phyloP scores from a whole-genome alignment of 2,113 vertebrate species.

The Nestor notabilis region DNA sequence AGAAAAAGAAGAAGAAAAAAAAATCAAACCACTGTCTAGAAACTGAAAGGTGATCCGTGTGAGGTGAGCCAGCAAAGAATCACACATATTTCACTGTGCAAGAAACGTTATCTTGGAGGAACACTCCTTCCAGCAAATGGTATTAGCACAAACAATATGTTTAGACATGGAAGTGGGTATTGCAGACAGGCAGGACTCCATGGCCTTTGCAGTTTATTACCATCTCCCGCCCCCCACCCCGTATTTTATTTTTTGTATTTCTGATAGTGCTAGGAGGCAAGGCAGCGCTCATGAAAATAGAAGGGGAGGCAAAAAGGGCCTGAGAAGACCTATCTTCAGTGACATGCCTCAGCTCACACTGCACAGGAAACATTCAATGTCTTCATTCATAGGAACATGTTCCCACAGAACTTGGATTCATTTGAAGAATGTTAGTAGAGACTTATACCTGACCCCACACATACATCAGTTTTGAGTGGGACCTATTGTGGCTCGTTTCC shows the following conservation, averaged over 20 bases:
- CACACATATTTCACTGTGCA: neutral
- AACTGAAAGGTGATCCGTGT: neutral
- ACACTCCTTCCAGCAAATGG: constrained; percentile 18
- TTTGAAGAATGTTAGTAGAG: neutral
- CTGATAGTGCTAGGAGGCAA: neutral
- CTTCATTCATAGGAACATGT: neutral
- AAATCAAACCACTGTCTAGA: neutral
- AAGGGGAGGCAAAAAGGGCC: neutral
- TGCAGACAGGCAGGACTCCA: neutral
- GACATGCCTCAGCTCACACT: neutral
- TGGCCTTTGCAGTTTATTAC: neutral
- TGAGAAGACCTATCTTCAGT: neutral
- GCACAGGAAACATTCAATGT: neutral
- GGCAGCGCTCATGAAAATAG: neutral
- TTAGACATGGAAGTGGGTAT: neutral
- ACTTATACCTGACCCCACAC: neutral
- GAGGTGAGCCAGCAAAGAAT: neutral
- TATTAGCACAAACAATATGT: constrained; percentile 14
- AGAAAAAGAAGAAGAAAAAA: neutral
- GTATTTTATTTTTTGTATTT: neutral
- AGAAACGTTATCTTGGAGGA: constrained; percentile 30
- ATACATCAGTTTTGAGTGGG: neutral
- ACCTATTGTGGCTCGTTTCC: neutral
- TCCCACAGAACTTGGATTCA: neutral
- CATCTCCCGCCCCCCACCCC: accelerated